Percentiles rank a stretch among this genome's conserved stretches.
phyloP scores from a whole-genome alignment of 2,888 invertebrate species.

The Ceratothoa steindachneri region DNA sequence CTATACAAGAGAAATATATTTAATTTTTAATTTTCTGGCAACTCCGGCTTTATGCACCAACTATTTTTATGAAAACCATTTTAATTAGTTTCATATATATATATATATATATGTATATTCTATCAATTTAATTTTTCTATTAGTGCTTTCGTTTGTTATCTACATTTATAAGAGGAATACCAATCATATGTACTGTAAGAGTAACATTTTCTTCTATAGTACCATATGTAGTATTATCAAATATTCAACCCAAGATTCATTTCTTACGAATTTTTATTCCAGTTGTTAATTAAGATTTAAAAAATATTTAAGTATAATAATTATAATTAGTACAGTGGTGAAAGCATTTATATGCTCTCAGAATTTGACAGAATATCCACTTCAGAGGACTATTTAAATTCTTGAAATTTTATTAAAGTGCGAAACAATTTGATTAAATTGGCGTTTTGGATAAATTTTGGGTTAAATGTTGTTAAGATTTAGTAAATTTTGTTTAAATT shows the following conservation, averaged over 20 bases:
- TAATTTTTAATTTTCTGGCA: not conserved
- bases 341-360: no score
- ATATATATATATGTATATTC: constrained; percentile 6
- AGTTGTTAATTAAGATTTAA: no score
- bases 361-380: no score
- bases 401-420: not conserved
- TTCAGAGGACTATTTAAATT: no score
- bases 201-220: no score
- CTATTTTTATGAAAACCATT: not conserved
- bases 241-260: no score
- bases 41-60: not conserved
- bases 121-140: not conserved
- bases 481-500: not conserved
- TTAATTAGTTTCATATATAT: not conserved
- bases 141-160: not conserved
- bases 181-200: no score
- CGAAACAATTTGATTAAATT: not conserved
- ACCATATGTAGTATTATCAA: no score
- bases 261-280: no score
- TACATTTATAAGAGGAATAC: not conserved
- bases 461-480: not conserved
- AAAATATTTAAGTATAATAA: no score
- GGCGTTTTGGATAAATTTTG: not conserved
- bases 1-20: not conserved
- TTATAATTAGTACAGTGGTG: no score